phyloP scores from a whole-genome alignment of 2,113 vertebrate species.

The Proterorhinus semilunaris region DNA sequence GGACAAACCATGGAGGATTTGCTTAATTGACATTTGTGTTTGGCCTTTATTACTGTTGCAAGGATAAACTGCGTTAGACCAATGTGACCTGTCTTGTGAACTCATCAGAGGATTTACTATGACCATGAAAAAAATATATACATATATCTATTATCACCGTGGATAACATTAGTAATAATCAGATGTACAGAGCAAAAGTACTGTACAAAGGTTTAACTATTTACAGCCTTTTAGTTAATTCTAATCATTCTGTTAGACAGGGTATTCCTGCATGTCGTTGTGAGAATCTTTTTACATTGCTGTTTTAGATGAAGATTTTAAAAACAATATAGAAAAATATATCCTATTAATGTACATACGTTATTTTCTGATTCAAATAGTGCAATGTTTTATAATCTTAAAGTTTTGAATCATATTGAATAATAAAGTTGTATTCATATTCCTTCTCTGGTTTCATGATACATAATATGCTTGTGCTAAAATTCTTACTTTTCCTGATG shows the following conservation, averaged over 20 bases:
- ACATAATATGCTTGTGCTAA: neutral
- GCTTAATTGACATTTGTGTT: neutral
- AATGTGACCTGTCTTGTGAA: neutral
- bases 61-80: neutral
- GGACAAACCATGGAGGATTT: neutral
- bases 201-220: too few species aligned
- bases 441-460: neutral
- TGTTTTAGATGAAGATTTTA: too few species aligned
- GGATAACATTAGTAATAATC: too few species aligned
- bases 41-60: neutral
- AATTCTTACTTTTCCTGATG: neutral
- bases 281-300: too few species aligned
- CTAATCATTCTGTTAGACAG: too few species aligned
- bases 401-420: neutral
- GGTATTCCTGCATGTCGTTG: too few species aligned
- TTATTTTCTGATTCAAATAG: neutral
- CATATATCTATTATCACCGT: too few species aligned
- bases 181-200: too few species aligned
- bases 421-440: neutral
- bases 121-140: too few species aligned
- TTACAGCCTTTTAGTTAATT: too few species aligned
- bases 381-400: neutral
- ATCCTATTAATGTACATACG: slow-evolving; percentile 43
- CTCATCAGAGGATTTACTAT: neutral
- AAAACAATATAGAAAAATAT: neutral